Conservation (phyloP, 2,888 invertebrate genomes). For the Drosophila kuntzei region DNA sequence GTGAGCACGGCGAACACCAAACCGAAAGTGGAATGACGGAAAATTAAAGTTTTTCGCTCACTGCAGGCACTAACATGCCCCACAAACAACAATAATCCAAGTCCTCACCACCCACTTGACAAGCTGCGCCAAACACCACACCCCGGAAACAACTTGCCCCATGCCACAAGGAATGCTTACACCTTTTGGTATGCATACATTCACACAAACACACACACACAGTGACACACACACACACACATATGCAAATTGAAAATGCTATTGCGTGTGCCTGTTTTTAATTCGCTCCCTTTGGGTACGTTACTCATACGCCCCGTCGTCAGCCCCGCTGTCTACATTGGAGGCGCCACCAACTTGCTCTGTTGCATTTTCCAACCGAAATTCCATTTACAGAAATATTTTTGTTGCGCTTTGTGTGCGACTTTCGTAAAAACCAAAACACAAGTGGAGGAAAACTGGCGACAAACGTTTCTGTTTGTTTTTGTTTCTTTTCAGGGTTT, state of each 20-base stretch:
- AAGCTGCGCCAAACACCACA: constrained; percentile 7
- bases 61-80: constrained; percentile 1
- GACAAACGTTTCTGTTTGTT: constrained; percentile 14
- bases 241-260: constrained; percentile 44
- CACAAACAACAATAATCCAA: constrained; percentile 6
- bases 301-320: not conserved
- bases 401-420: constrained; percentile 44
- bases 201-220: constrained; percentile 19
- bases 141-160: constrained; percentile 31
- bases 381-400: constrained; percentile 41
- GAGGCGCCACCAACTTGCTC: constrained; percentile 4
- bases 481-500: not conserved
- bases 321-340: not conserved
- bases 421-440: constrained; percentile 19
- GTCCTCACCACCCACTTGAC: not conserved
- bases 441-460: constrained; percentile 2
- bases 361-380: constrained; percentile 28
- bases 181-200: constrained; percentile 18
- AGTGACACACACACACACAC: constrained; percentile 30
- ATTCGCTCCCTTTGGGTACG: constrained; percentile 19
- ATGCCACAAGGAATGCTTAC: constrained; percentile 13
- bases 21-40: constrained; percentile 62
- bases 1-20: constrained; percentile 49
- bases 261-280: constrained; percentile 49
- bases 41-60: constrained; percentile 64